Conservation (phyloP, 2,888 invertebrate species). For the Ectemnius continuus region DNA sequence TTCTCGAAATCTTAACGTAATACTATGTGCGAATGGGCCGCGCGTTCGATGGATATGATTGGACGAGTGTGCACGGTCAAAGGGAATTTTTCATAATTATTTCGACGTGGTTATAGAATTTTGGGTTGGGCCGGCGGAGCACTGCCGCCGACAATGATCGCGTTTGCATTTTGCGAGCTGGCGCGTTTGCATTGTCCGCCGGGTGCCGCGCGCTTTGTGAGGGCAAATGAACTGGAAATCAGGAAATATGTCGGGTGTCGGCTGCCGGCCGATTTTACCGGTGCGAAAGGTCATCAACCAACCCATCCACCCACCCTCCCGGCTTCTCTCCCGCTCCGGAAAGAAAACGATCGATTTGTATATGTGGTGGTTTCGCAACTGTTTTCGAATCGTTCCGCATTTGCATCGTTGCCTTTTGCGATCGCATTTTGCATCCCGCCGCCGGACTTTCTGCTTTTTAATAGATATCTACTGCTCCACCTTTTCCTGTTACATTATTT, state of each 20-base stretch:
- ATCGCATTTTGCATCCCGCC: conserved; percentile 25
- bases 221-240: conserved; percentile 58
- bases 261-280: conserved; percentile 46
- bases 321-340: not conserved
- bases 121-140: not conserved
- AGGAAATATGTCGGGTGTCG: conserved; percentile 55
- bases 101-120: conserved; percentile 10
- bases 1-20: not conserved
- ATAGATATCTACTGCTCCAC: too few species aligned
- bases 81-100: conserved; percentile 25
- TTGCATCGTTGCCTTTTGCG: conserved; percentile 27
- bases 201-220: conserved; percentile 49
- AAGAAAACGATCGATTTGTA: conserved; percentile 56
- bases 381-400: conserved; percentile 54
- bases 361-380: conserved; percentile 45
- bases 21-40: not conserved
- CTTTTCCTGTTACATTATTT: too few species aligned
- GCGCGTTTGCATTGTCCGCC: conserved; percentile 39
- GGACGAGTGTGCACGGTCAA: conserved; percentile 7
- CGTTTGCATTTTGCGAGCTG: conserved; percentile 40
- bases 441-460: not conserved
- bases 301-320: conserved; percentile 20
- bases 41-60: not conserved
- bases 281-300: conserved; percentile 47
- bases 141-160: conserved; percentile 33